phyloP scores from a whole-genome alignment of 2,113 vertebrate genomes.

The Hylia prasina region DNA sequence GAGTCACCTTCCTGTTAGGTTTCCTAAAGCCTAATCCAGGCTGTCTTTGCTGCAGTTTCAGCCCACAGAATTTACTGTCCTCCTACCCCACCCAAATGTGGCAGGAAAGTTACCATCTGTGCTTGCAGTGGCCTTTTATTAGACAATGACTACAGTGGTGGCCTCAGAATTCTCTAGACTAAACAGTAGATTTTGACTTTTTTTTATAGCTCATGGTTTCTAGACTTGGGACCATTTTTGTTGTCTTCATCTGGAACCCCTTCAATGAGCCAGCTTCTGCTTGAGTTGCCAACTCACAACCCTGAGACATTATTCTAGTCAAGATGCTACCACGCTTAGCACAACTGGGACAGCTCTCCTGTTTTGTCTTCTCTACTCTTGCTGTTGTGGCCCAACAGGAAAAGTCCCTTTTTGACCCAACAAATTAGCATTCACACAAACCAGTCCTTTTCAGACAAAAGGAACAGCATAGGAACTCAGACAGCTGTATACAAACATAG shows the following conservation, averaged over 20 bases:
- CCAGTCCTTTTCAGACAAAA: background rate
- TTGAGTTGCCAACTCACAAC: background rate
- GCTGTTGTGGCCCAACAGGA: background rate
- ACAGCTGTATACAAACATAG: background rate
- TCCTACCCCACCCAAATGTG: background rate
- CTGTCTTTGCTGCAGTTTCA: background rate
- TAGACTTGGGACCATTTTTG: background rate
- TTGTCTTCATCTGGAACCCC: background rate
- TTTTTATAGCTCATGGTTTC: background rate
- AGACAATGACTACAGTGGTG: background rate
- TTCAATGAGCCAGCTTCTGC: background rate
- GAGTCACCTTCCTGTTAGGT: background rate
- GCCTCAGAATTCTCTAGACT: background rate
- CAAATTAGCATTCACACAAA: background rate
- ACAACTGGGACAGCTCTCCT: background rate
- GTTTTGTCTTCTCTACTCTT: background rate
- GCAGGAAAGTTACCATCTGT: background rate
- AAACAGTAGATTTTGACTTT: background rate
- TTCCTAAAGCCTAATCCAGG: background rate
- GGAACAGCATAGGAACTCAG: background rate
- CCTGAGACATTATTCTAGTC: background rate
- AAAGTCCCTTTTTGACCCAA: background rate
- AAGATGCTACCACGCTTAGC: rapidly evolving
- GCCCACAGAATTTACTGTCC: background rate
- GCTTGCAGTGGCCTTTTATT: background rate